Evolutionary conservation across 23 tunicate genomes (phyloP).

Genomic region (Trididemnum nubilum): DNA sequence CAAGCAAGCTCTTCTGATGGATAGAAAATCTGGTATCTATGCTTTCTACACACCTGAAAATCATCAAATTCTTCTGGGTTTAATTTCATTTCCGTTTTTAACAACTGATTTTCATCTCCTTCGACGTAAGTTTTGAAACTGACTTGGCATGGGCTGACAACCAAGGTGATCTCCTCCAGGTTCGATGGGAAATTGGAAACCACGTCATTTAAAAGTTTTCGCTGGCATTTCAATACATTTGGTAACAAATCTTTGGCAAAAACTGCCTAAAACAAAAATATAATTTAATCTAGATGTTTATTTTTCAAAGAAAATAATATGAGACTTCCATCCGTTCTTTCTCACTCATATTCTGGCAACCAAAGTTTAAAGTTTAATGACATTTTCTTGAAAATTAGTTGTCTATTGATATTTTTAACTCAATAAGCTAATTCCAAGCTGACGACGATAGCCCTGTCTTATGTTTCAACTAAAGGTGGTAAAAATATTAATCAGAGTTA

Average conservation of each 20-base stretch:
- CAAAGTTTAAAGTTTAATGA: no score
- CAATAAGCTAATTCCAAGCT: no score
- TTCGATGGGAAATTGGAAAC: conserved; percentile 50
- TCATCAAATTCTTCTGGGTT: conserved; percentile 81
- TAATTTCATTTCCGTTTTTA: conserved; percentile 75
- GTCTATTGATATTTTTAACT: no score
- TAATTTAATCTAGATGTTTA: no score
- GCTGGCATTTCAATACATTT: conserved; percentile 69
- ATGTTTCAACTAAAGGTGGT: no score
- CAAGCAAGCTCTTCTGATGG: no score
- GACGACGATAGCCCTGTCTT: no score
- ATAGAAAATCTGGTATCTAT: no score
- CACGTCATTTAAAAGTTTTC: conserved; percentile 55
- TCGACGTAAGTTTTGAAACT: conserved; percentile 48
- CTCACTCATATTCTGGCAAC: no score
- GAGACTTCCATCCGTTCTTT: no score
- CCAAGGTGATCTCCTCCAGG: conserved; percentile 66
- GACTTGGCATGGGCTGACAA: conserved; percentile 69
- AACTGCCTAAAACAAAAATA: conserved; percentile 57
- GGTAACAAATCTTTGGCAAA: conserved; percentile 85
- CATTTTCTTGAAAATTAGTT: no score
- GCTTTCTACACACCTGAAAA: conserved; percentile 79
- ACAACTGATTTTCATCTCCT: conserved; percentile 43
- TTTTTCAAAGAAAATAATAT: no score
- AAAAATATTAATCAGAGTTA: not conserved